Evolutionary conservation across 2,888 invertebrate genomes (phyloP), one percentile per base, ranked within the genome.

Genomic region (Stenolophus ochropezus): DNA sequence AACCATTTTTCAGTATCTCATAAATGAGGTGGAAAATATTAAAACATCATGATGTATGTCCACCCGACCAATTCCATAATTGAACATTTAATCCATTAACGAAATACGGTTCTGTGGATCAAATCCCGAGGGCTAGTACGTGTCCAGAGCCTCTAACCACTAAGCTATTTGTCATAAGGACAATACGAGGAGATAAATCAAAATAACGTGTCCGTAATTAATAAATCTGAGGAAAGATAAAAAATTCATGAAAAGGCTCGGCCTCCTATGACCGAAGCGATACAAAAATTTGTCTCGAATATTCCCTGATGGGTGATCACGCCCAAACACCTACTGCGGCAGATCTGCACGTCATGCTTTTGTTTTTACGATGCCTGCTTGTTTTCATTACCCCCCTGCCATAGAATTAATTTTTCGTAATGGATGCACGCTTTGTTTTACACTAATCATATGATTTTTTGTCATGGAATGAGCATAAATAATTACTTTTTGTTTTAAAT

Each of bases 281-380:
- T 80, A 80, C 80, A 80, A 80, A 80, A 80, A 80, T 80, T 80
- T 80, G 80, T 80, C 80, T 80, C 73, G 73, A 56, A 58, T 80
- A 80, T 80, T 80, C 80, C 80, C 80, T 42, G 80, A 80, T 73
- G 56, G n/a, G 23, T 51, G 77, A 77, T 77, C 77, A 77, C 77
- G 18, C 77, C 77, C 77, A 16, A 53, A 23, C 53, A 77, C 65
- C 42, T 77, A n/a, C n/a, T 49, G 65, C 42, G 61, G 51, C 6
- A 27, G 53, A 76, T 76, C 76, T 76, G 76, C 76, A 76, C 58
- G 76, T 76, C 76, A 76, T 76, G 23, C 58, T 69, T 69, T 33
- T 69, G 65, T 69, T 69, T 69, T 69, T 69, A 69, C 33, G 65
- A 69, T 69, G 27, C 33, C 8, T 14, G 33, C 18, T 33, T 69